A percentile compares a stretch with the other conserved stretches of the same genome.
phyloP scores from a whole-genome alignment of 53 echinoderm and acorn worm species.

The Holothuria leucospilota region DNA sequence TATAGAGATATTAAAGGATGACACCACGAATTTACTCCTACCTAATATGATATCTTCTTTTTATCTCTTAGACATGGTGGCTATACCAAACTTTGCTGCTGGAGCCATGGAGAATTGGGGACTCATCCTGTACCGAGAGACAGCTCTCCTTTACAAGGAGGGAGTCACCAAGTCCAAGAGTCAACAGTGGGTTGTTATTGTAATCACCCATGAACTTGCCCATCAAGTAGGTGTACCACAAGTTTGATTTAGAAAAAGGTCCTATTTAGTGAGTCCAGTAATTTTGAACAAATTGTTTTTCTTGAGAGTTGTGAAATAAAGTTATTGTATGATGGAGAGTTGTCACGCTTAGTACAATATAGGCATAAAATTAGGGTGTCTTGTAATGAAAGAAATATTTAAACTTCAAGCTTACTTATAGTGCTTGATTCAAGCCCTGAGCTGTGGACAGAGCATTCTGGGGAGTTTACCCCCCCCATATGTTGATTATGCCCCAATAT shows the following conservation, averaged over 20 bases:
- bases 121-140: slow-evolving; percentile 84
- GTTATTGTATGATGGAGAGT: background rate
- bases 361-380: no score
- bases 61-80: slow-evolving; percentile 73
- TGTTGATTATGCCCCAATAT: no score
- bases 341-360: background rate
- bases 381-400: no score
- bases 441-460: no score
- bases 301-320: background rate
- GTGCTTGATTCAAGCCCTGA: no score
- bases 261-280: background rate
- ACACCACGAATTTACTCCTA: no score
- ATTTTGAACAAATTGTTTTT: background rate
- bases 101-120: slow-evolving; percentile 99
- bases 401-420: no score
- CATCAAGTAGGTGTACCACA: slow-evolving; percentile 77
- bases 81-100: slow-evolving; percentile 79
- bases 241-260: background rate
- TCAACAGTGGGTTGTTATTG: slow-evolving; percentile 74
- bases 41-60: background rate
- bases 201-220: slow-evolving; percentile 91
- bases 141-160: slow-evolving; percentile 74
- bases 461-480: no score
- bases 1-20: no score
- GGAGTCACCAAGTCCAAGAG: slow-evolving; percentile 57